These are phyloP conservation scores for Drosophila santomea DNA, from an alignment of 1,140 invertebrate genomes.

Conservation along the genomic window DNA sequence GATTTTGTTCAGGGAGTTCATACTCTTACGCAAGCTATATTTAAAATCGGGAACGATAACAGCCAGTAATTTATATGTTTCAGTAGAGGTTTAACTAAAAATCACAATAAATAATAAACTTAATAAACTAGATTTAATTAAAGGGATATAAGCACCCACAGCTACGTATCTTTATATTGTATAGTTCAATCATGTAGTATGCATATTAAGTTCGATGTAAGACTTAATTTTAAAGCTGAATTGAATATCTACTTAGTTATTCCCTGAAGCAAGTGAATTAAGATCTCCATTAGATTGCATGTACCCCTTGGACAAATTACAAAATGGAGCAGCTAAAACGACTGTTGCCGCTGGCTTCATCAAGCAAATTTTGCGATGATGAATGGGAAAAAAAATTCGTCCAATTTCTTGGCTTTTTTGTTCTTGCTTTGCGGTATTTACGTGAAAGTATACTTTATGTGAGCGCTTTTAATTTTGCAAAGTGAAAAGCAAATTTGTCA, in stretches of 20 bases:
- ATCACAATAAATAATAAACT: too few species aligned
- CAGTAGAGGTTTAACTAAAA: too few species aligned
- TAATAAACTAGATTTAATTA: too few species aligned
- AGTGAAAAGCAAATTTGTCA: conserved; percentile 82
- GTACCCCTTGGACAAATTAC: conserved; percentile 4
- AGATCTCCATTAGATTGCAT: background rate
- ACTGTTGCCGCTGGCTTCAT: conserved; percentile 36
- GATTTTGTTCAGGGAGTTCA: background rate
- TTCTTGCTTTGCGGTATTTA: conserved; percentile 22
- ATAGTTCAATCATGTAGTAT: too few species aligned
- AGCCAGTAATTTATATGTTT: too few species aligned
- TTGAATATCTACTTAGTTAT: background rate
- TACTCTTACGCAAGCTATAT: too few species aligned
- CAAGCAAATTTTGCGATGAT: conserved; percentile 69
- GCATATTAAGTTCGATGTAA: too few species aligned
- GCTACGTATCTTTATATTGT: too few species aligned
- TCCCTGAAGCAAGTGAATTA: background rate
- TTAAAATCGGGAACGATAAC: too few species aligned
- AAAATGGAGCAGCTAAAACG: conserved; percentile 21
- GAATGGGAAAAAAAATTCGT: conserved; percentile 65
- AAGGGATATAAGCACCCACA: too few species aligned
- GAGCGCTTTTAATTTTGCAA: conserved; percentile 79
- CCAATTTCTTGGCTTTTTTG: conserved; percentile 21
- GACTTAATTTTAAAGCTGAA: too few species aligned
- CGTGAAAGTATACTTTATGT: conserved; percentile 60